Evolutionary conservation across 2,888 invertebrate genomes (phyloP), one percentile per base, ranked within the genome.

Genomic region (Cyclophora albipunctata): DNA sequence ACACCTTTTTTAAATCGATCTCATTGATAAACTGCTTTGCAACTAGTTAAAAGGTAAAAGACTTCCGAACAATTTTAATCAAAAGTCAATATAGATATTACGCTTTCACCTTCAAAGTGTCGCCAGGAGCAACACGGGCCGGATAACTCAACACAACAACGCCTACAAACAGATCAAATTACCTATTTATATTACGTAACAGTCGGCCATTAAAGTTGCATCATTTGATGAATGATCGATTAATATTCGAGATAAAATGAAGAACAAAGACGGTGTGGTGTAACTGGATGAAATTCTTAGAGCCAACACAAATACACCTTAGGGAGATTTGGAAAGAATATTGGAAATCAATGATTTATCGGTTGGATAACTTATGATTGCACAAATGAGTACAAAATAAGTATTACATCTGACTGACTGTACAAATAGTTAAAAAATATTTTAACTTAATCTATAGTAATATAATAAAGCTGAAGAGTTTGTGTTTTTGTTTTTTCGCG

Each of bases 251-350:
- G 42, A 47, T 35, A 49, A 57, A 50, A 52, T 50, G 55, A 54
- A 57, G 37, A 37, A 37, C 37, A 37, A 37, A 37, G 37, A 37
- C 1, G 5, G 0, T 37, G 37, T 46, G 55, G 59, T 53, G 60
- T 53, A 60, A 52, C 54, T 59, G 60, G 46, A 56, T 57, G 56
- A 61, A 20, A 37, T 37, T 37, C 37, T 37, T 37, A 2, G 2
- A 5, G 37, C 54, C 64, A 71, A 72, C 72, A 78, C 66, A 78
- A 79, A 20, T 20, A 20, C 20, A 20, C 20, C 20, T 20, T 20
- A 20, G 20, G 20, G 20, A 20, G 20, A 20, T 20, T 20, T 20
- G 20, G 2, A 20, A 20, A 20, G 20, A 20, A 20, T 20, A 20
- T 20, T 20, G 20, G 20, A 20, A 20, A 20, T 20, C 20, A 20